Evolutionary conservation across 2,797 vertebrate species (phyloP), one percentile per base, ranked within the genome.

Genomic region (Apogon talboti): DNA sequence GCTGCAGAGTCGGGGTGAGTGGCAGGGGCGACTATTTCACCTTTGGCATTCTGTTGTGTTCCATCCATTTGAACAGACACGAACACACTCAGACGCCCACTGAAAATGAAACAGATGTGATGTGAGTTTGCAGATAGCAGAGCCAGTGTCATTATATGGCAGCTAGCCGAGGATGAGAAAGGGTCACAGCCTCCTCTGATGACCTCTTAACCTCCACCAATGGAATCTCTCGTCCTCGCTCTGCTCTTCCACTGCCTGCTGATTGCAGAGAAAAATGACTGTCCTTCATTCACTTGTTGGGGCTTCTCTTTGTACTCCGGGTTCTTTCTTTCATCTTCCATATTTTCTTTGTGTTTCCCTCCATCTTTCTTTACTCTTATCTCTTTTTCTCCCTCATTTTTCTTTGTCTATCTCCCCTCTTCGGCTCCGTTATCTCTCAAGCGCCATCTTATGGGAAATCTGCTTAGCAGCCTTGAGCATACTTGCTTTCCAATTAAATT

Each of bases 401-500:
- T 59, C 61, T 66, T 57, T 49, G 52, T 71, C 58, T 42, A 11
- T 74, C 74, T 5, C 60, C 63, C 70, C 54, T 79, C 46, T 58
- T 71, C 53, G 43, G 28, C 67, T 60, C 66, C 19, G 53, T 79
- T 81, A 83, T 83, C 76, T 77, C 47, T 71, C 53, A 28, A 76
- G 60, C 78, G 81, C 71, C 77, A 88, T 87, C 85, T 88, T 85
- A 71, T 64, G 81, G 88, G 82, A 90, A 87, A 91, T 92, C 76
- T 91, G 77, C 87, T 91, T 86, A 82, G 88, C 76, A 76, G 84
- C 78, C 55, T 56, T 82, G 87, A 83, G 85, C 80, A 86, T 89
- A 90, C 87, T 91, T 89, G 81, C 87, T 90, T 91, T 92, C 91
- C 92, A 94, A 93, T 94, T 93, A 94, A 93, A 94, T 94, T 89